phyloP scores from a whole-genome alignment of 1,140 invertebrate genomes.

The Drosophila triauraria region DNA sequence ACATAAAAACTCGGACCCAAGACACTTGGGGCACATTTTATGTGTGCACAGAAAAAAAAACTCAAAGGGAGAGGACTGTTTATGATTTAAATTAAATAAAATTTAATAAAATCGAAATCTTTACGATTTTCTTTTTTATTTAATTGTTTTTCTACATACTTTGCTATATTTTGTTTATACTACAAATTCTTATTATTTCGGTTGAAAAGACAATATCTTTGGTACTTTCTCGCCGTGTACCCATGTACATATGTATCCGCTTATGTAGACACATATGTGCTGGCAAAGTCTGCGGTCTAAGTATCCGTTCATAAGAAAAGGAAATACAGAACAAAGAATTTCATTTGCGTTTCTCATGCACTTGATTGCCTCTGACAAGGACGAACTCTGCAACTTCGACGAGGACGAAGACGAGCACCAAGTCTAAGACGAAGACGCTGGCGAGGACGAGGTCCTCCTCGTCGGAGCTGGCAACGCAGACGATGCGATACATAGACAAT shows the following conservation, averaged over 20 bases:
- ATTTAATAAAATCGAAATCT: background rate
- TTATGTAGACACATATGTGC: conserved; percentile 17
- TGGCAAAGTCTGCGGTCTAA: conserved; percentile 46
- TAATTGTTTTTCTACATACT: background rate
- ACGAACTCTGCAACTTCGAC: conserved; percentile 37
- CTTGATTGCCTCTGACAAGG: conserved; percentile 71
- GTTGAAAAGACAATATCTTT: too few relatives aligned
- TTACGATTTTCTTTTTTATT: background rate
- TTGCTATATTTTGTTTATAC: too few relatives aligned
- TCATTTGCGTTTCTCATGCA: conserved; percentile 77
- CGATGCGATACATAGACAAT: conserved; percentile 74
- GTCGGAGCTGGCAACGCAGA: conserved; percentile 18
- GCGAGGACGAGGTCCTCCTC: background rate
- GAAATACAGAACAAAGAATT: conserved; percentile 75
- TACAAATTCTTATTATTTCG: background rate
- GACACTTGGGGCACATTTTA: conserved; percentile 49
- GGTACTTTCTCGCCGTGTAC: conserved; percentile 1
- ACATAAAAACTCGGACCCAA: conserved; percentile 64
- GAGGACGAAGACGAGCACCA: conserved; percentile 20
- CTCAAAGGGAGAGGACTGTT: background rate
- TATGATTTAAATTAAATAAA: background rate
- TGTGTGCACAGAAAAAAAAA: conserved; percentile 6
- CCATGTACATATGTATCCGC: conserved; percentile 10
- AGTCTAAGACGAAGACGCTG: conserved; percentile 1
- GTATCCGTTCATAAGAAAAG: conserved; percentile 69